Base-by-base conservation (phyloP, 2,113 vertebrate genomes). In the Otolemur garnettii region DNA sequence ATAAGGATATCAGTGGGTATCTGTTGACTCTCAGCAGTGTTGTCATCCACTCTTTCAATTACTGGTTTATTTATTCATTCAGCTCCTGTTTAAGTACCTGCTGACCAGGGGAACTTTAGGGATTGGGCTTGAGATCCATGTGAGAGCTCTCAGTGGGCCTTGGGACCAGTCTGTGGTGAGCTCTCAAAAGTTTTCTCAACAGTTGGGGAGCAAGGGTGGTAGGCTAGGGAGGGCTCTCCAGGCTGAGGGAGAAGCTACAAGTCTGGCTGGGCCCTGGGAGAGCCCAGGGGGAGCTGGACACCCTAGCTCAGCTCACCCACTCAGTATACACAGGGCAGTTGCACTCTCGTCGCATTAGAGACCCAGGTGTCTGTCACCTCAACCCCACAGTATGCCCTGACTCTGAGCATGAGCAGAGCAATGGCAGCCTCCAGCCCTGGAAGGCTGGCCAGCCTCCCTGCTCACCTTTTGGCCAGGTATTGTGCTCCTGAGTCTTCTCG, bases 361-460 rank as follows among this genome's bases (percentile, higher is more conserved):
- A 45, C 12, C 1, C 28, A 64, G 53, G 28, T 6, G 3, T 80
- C 24, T 91, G 19, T 33, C 0, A 0, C 68, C 38, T 50, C 12
- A 0, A 33, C 35, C 60, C 24, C 10, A 0, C 0, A 3, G 0
- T 12, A 15, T 38, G 35, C 53, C 33, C 50, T 71, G 57, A 19
- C 42, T 38, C 0, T 17, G 55, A 26, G 35, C 8, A 14, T 4
- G 45, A 45, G 57, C 69, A 4, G 11, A n/a, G 50, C 13, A 11
- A 7, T 21, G 55, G 59, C 50, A 77, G 87, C 35, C 18, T 33
- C 74, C 42, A 55, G 26, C 17, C 26, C 72, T 50, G 59, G n/a
- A 71, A 53, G 68, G 22, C 60, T 7, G 9, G 38, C 28, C 33
- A 35, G 26, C 57, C 62, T 80, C 68, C 26, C 64, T 57, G 69